phyloP scores from a whole-genome alignment of 2,797 vertebrate species.

The Danionella dracula region DNA sequence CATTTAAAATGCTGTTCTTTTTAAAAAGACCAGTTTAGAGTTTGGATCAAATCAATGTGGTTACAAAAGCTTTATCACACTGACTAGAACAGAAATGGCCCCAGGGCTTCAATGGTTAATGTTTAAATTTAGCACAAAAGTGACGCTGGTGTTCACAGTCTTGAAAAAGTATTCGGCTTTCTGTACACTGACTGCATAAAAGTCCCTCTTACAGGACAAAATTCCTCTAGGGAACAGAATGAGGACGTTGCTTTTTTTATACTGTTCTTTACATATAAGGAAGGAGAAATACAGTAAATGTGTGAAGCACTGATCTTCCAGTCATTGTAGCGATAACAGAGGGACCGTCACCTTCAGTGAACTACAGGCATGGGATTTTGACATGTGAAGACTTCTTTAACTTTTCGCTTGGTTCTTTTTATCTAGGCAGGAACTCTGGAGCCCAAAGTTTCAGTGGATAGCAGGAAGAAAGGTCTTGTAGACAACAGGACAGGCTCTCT shows the following conservation, averaged over 20 bases:
- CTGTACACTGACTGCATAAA: conserved; percentile 9
- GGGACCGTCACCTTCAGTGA: conserved; percentile 26
- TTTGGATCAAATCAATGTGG: no score
- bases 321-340: conserved; percentile 35
- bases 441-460: conserved; percentile 56
- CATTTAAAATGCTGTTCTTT: no score
- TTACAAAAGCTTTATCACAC: no score
- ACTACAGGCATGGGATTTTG: conserved; percentile 28
- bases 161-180: conserved; percentile 45
- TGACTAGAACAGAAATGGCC: no score
- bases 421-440: conserved; percentile 59
- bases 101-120: no score
- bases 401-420: no score
- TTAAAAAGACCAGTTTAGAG: no score
- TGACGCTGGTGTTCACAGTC: conserved; percentile 42
- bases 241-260: conserved; percentile 30
- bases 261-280: not conserved
- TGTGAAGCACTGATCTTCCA: conserved; percentile 32
- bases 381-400: conserved; percentile 29
- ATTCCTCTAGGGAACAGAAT: conserved; percentile 43
- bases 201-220: conserved; percentile 41
- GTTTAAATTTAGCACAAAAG: conserved; percentile 50
- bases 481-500: not conserved
- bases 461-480: conserved; percentile 48
- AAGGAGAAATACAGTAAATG: conserved; percentile 14